Percentiles rank a stretch among this genome's conserved stretches.
Conservation (phyloP, 2,797 vertebrate genomes). For the Sphenopsis melanotis region DNA sequence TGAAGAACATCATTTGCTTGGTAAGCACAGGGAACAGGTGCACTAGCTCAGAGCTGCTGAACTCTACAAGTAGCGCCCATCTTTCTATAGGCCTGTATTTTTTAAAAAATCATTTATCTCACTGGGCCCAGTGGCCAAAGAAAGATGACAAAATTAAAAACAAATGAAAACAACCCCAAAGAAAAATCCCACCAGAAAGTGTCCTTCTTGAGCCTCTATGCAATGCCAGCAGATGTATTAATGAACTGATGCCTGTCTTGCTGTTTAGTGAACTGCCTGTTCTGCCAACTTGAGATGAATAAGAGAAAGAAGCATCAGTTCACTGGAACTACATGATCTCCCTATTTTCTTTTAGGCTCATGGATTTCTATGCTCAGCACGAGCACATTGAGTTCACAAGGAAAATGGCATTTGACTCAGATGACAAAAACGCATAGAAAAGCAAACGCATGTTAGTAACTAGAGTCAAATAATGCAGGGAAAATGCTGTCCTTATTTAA, state of each 20-base stretch:
- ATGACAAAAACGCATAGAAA: not conserved
- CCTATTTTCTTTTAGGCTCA: not conserved
- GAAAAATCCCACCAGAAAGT: not conserved
- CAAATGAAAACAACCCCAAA: not conserved
- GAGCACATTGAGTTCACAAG: not conserved
- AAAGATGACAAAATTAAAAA: not conserved
- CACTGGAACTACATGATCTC: not conserved
- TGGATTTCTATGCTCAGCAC: not conserved
- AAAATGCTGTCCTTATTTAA: not conserved
- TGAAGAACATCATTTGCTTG: not conserved
- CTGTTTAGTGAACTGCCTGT: slow-evolving; percentile 10
- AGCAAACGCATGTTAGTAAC: not conserved
- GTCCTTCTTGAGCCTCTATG: not conserved
- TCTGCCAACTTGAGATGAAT: slow-evolving; percentile 18
- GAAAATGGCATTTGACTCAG: not conserved
- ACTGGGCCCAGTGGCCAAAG: not conserved
- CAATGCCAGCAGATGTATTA: not conserved
- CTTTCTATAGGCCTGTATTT: not conserved
- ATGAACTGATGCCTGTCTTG: not conserved
- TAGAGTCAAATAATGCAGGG: not conserved
- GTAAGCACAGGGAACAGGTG: not conserved
- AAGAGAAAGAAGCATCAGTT: not conserved
- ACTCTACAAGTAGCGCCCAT: not conserved
- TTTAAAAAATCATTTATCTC: not conserved
- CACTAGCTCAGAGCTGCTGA: not conserved